These are phyloP conservation scores for Amphimedon queenslandica DNA, from an alignment of 37 sponge, comb jelly and placozoan genomes.

Conservation along the genomic window DNA sequence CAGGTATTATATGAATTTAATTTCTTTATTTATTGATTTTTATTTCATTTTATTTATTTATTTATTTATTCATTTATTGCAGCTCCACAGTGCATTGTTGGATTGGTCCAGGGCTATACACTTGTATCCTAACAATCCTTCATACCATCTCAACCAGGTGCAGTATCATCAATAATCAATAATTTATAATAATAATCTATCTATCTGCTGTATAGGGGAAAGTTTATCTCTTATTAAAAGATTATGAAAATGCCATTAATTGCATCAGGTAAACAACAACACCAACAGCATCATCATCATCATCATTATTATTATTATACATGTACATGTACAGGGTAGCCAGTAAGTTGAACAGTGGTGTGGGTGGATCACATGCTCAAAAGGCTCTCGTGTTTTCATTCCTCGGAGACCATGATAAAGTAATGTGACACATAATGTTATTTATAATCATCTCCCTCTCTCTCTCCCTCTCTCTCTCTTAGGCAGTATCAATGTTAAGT, in stretches of 20 bases:
- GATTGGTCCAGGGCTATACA: constrained; percentile 88
- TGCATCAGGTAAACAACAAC: constrained; percentile 49
- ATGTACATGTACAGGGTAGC: constrained; percentile 25
- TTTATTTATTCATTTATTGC: no score
- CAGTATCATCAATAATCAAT: not conserved
- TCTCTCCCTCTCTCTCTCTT: not conserved
- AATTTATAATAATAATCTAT: not conserved
- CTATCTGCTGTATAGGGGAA: constrained; percentile 58
- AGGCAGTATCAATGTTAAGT: constrained; percentile 11
- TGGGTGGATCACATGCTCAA: constrained; percentile 37
- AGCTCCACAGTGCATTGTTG: constrained; percentile 56
- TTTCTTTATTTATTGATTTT: no score
- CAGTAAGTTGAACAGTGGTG: constrained; percentile 15
- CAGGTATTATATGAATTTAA: no score
- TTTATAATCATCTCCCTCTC: not conserved
- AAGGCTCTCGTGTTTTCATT: constrained; percentile 75
- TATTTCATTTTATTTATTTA: no score
- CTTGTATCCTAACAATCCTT: constrained; percentile 52
- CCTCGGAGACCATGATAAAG: constrained; percentile 81
- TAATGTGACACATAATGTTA: not conserved
- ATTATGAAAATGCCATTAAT: constrained; percentile 53
- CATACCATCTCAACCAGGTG: constrained; percentile 55
- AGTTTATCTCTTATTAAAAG: constrained; percentile 56
- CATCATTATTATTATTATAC: no score
- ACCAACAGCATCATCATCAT: no score